These are phyloP conservation scores for Pipistrellus kuhlii DNA, from an alignment of 2,797 vertebrate species.

Conservation along the genomic window DNA sequence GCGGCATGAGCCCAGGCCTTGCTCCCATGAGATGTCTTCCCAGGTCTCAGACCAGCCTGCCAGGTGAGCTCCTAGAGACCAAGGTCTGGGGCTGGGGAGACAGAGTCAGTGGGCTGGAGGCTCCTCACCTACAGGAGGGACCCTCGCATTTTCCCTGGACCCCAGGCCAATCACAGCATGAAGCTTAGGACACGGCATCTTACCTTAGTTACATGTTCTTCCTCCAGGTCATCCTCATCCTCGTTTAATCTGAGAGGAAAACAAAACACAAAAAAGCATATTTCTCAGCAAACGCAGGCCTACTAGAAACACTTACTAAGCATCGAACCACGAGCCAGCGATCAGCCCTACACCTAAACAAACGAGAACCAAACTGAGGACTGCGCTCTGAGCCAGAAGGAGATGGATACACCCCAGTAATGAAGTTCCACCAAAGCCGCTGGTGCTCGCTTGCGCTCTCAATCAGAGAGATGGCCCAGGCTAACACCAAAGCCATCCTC, in stretches of 20 bases:
- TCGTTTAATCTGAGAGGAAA: conserved; percentile 88
- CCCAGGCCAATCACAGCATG: background rate
- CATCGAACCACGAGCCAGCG: fast-evolving
- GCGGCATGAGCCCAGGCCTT: background rate
- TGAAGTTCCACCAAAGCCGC: background rate
- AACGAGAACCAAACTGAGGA: background rate
- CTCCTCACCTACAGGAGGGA: background rate
- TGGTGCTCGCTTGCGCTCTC: fast-evolving
- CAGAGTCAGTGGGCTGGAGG: background rate
- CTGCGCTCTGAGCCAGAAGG: background rate
- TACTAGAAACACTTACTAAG: background rate
- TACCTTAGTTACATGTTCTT: conserved; percentile 97
- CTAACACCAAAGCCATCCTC: background rate
- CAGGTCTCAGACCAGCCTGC: background rate
- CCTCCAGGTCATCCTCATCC: conserved; percentile 93
- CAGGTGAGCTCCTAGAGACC: background rate
- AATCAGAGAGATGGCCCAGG: background rate
- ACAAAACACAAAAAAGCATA: background rate
- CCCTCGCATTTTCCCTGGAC: fast-evolving
- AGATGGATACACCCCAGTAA: background rate
- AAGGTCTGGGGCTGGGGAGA: background rate
- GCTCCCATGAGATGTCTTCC: background rate
- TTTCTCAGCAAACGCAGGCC: background rate
- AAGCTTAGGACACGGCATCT: background rate
- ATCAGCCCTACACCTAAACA: background rate